phyloP scores from a whole-genome alignment of 2,113 vertebrate species.

The Varanus salvator region DNA sequence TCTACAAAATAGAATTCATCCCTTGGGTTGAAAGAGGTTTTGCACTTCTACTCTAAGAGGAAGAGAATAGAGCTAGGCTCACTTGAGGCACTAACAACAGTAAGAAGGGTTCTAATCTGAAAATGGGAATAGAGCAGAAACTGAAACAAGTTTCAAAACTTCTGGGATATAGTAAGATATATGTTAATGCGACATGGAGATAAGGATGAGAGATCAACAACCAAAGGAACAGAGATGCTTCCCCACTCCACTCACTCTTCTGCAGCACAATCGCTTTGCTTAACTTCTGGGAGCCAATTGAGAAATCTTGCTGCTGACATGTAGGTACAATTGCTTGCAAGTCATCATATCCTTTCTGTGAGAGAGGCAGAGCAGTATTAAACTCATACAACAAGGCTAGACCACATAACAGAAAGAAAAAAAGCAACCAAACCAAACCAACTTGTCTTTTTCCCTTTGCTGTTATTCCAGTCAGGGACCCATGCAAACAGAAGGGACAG shows the following conservation, averaged over 20 bases:
- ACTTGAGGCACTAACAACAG: background rate
- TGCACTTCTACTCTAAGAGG: background rate
- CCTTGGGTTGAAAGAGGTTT: no score
- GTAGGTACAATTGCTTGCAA: slow-evolving; percentile 96
- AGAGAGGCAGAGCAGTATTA: slow-evolving; percentile 30
- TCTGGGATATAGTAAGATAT: background rate
- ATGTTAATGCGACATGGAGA: background rate
- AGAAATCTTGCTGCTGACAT: slow-evolving; percentile 94
- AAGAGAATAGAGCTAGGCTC: no score
- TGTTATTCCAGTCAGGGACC: background rate
- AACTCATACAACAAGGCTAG: background rate
- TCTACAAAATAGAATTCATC: no score
- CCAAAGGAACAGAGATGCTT: background rate
- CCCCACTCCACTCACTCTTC: slow-evolving; percentile 88
- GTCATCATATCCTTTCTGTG: slow-evolving; percentile 97
- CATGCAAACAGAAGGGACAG: rapidly evolving
- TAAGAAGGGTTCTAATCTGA: background rate
- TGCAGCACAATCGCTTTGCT: slow-evolving; percentile 96
- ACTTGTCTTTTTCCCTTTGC: background rate
- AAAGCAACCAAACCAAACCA: background rate
- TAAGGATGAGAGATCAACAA: background rate
- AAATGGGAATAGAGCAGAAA: background rate
- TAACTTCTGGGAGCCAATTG: slow-evolving; percentile 92
- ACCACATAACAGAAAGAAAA: background rate
- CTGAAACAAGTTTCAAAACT: no score